These are phyloP conservation scores for Sinodicranocentrus sp. DNA, from an alignment of 2,888 invertebrate species.

Conservation along the genomic window DNA sequence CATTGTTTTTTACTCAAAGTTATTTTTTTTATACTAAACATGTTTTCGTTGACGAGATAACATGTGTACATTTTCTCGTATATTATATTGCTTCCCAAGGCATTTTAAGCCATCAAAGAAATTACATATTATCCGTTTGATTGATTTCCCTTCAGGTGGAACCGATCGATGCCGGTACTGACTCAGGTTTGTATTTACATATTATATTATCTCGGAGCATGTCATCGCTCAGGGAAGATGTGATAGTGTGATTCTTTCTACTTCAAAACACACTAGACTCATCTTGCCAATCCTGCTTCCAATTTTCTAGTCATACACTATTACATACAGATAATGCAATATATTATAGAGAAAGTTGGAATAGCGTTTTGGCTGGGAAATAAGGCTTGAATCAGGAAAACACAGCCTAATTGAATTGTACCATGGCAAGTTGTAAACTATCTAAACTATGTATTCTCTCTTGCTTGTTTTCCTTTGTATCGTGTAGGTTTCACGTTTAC, in stretches of 20 bases:
- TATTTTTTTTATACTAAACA: not conserved
- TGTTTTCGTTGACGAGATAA: not conserved
- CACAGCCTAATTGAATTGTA: slow-evolving; percentile 31
- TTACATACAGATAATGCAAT: not conserved
- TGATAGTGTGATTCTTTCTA: too few species aligned
- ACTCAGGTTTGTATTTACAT: slow-evolving; percentile 77
- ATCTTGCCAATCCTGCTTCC: slow-evolving; percentile 22
- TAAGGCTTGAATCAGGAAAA: too few species aligned
- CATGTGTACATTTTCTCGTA: not conserved
- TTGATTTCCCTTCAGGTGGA: slow-evolving; percentile 77
- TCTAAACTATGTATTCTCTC: not conserved
- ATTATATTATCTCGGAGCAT: not conserved
- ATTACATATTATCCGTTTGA: slow-evolving; percentile 56
- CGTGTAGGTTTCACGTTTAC: slow-evolving; percentile 79
- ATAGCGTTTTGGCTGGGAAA: too few species aligned
- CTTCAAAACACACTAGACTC: too few species aligned
- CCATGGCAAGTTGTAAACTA: slow-evolving; percentile 5
- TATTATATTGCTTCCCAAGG: not conserved
- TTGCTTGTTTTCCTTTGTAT: not conserved
- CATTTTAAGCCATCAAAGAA: slow-evolving; percentile 14
- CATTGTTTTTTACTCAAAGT: not conserved
- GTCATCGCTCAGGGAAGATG: too few species aligned
- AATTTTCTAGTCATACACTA: slow-evolving; percentile 26
- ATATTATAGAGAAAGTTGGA: too few species aligned
- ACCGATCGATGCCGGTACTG: slow-evolving; percentile 80